A percentile compares a stretch with the other conserved stretches of the same genome.
phyloP scores from a whole-genome alignment of 2,113 vertebrate species.

The Micronisus gabar region DNA sequence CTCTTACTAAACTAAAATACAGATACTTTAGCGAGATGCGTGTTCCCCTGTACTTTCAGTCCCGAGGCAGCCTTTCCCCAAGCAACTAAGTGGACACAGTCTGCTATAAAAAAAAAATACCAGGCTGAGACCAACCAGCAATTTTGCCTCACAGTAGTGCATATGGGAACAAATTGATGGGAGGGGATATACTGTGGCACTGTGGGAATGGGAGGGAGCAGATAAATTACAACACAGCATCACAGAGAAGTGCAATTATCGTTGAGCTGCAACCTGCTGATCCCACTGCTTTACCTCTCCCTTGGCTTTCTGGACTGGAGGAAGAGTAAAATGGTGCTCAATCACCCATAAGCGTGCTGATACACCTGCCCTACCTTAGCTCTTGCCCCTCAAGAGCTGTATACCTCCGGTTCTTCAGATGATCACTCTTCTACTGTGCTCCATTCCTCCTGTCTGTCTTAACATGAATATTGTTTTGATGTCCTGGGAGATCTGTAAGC shows the following conservation, averaged over 20 bases:
- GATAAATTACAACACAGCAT: not conserved
- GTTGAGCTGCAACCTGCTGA: not conserved
- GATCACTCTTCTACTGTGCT: not conserved
- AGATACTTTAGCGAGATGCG: not conserved
- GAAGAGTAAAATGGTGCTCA: not conserved
- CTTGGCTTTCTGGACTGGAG: not conserved
- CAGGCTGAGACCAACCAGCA: not conserved
- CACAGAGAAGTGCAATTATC: not conserved
- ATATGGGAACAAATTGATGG: slow-evolving; percentile 32
- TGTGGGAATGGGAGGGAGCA: slow-evolving; percentile 39
- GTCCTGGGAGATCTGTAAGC: not conserved
- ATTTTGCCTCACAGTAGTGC: not conserved
- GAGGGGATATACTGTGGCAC: not conserved
- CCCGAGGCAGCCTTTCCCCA: not conserved
- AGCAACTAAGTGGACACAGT: not conserved
- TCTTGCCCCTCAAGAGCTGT: not conserved
- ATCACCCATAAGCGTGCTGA: not conserved
- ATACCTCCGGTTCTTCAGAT: not conserved
- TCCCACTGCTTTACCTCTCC: not conserved
- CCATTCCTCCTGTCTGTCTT: not conserved
- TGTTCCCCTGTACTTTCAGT: not conserved
- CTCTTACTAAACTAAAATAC: not conserved
- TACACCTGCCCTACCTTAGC: not conserved
- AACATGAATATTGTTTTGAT: not conserved
- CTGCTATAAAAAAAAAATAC: not conserved